Percentiles rank a stretch among this genome's conserved stretches.
These are phyloP conservation scores for Tetrax tetrax DNA, from an alignment of 2,113 vertebrate genomes.

Conservation along the genomic window DNA sequence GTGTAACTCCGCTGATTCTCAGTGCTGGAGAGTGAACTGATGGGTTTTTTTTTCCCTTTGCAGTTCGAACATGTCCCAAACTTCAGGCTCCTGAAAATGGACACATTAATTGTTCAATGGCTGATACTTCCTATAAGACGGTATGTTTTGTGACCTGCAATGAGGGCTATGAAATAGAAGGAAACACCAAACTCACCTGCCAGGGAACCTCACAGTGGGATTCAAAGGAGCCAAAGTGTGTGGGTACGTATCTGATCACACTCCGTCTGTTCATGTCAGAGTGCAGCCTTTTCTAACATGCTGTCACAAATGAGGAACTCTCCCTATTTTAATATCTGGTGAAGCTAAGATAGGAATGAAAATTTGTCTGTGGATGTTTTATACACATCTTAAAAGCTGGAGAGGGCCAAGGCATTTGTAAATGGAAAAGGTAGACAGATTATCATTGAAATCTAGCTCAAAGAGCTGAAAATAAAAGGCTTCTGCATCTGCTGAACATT, in stretches of 20 bases:
- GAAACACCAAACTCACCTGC: conserved; percentile 84
- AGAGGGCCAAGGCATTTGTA: not conserved
- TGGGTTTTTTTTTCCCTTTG: not conserved
- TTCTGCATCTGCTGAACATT: not conserved
- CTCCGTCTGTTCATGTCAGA: not conserved
- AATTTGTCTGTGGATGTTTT: not conserved
- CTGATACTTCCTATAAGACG: conserved; percentile 78
- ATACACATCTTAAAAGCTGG: not conserved
- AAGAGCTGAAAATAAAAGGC: not conserved
- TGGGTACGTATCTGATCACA: conserved; percentile 83
- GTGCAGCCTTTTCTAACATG: not conserved
- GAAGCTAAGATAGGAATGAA: not conserved
- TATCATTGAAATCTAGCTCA: not conserved
- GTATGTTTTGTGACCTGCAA: conserved; percentile 85
- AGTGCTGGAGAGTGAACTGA: not conserved
- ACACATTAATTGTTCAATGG: conserved; percentile 82
- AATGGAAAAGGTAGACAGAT: not conserved
- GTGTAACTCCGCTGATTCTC: not conserved
- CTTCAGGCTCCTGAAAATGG: conserved; percentile 82
- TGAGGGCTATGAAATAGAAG: conserved; percentile 87
- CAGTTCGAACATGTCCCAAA: conserved; percentile 88
- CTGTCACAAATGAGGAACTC: not conserved
- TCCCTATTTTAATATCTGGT: not conserved
- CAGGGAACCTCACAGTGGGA: conserved; percentile 90
- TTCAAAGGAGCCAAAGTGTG: conserved; percentile 86